Conservation (phyloP, 2,888 invertebrate genomes). For the Machimus rusticus region DNA sequence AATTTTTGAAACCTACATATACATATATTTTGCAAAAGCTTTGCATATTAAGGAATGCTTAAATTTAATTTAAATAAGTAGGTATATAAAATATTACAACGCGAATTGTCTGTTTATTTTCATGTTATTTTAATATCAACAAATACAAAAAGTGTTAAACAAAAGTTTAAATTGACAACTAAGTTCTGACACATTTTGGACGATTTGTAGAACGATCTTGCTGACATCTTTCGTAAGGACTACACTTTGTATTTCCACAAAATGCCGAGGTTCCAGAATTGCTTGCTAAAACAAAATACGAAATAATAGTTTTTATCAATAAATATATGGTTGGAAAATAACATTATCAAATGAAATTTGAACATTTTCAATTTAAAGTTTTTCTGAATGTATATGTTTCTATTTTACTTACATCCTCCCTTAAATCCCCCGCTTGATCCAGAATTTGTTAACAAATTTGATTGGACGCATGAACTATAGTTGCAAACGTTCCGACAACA, state of each 20-base stretch:
- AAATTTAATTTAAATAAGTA: too few relatives aligned
- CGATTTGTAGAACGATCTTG: conserved; percentile 71
- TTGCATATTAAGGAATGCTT: too few relatives aligned
- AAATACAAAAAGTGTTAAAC: background rate
- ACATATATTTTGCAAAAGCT: too few relatives aligned
- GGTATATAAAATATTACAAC: too few relatives aligned
- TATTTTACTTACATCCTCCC: conserved; percentile 54
- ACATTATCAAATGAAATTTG: too few relatives aligned
- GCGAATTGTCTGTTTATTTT: background rate
- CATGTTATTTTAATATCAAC: background rate
- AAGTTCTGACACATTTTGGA: conserved; percentile 71
- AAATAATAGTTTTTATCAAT: background rate
- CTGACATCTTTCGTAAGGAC: conserved; percentile 73
- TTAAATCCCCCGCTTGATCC: conserved; percentile 59
- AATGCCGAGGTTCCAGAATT: conserved; percentile 59
- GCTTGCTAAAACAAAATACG: conserved; percentile 12
- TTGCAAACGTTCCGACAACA: conserved; percentile 78
- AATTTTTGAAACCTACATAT: too few relatives aligned
- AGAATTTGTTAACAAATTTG: conserved; percentile 56
- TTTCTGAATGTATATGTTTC: too few relatives aligned
- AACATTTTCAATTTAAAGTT: background rate
- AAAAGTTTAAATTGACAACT: conserved; percentile 48
- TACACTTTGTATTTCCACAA: conserved; percentile 76
- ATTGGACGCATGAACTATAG: conserved; percentile 70
- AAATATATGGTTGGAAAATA: background rate